A percentile compares a stretch with the other conserved stretches of the same genome.
phyloP scores from a whole-genome alignment of 2,113 vertebrate genomes.

The Sciurus niger region DNA sequence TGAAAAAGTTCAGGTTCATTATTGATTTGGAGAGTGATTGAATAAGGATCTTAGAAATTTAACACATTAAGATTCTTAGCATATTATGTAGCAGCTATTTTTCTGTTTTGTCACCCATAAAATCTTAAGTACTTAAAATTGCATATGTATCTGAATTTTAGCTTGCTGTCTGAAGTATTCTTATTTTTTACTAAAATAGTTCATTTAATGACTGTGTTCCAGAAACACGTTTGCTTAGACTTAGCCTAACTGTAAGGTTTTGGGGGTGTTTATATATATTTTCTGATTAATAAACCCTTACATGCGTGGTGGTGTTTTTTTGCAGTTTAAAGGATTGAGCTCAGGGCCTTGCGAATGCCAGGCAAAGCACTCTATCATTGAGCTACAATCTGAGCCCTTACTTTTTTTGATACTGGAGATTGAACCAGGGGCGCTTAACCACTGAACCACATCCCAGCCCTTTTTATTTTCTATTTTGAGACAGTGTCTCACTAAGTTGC shows the following conservation, averaged over 20 bases:
- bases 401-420: no score
- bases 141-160: conserved; percentile 22
- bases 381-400: background rate
- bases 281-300: conserved; percentile 17
- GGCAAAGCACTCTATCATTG: no score
- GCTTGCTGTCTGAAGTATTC: background rate
- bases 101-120: background rate
- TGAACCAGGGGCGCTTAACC: no score
- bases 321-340: background rate
- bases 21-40: conserved; percentile 8
- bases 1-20: background rate
- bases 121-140: background rate
- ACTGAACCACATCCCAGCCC: no score
- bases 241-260: background rate
- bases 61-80: background rate
- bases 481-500: no score
- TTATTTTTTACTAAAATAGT: conserved; percentile 1
- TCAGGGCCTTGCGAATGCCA: background rate
- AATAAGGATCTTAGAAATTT: conserved; percentile 11
- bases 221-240: background rate
- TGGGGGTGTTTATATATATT: background rate
- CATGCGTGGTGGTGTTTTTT: background rate
- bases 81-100: background rate
- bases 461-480: no score
- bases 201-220: background rate